phyloP scores from a whole-genome alignment of 2,797 vertebrate genomes.

The Champsocephalus esox region DNA sequence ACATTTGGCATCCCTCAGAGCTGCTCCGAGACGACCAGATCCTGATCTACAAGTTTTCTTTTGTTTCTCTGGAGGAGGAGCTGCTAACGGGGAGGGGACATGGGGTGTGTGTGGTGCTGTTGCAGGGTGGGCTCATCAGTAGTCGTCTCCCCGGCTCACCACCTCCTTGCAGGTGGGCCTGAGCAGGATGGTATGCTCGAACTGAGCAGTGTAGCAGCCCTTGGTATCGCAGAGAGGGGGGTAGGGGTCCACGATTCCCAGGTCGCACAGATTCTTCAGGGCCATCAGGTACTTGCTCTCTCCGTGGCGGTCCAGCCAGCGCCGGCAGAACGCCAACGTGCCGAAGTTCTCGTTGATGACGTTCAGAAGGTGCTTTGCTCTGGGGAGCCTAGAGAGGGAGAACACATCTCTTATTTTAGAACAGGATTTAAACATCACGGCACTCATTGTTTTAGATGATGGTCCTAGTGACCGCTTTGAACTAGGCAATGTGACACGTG shows the following conservation, averaged over 20 bases:
- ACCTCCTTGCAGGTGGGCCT: conserved; percentile 99
- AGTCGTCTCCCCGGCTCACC: conserved; percentile 98
- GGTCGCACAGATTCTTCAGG: conserved; percentile 98
- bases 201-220: conserved; percentile 99
- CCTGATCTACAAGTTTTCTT: conserved; percentile 26
- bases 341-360: conserved; percentile 99
- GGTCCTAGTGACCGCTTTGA: no score
- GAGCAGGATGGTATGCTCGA: conserved; percentile 98
- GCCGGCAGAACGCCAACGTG: conserved; percentile 97
- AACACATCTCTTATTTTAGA: neutral
- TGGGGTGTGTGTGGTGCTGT: neutral
- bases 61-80: conserved; percentile 34
- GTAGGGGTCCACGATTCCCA: conserved; percentile 98
- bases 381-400: conserved; percentile 87
- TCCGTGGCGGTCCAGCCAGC: conserved; percentile 97
- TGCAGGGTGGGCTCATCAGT: conserved; percentile 81
- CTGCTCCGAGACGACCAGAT: neutral
- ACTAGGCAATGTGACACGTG: no score
- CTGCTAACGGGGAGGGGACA: conserved; percentile 20
- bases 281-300: conserved; percentile 99
- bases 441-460: no score
- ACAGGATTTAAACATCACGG: no score
- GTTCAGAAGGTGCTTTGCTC: conserved; percentile 97
- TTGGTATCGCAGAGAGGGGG: conserved; percentile 98
- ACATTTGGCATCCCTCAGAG: conserved; percentile 53